Evolutionary conservation across 2,888 invertebrate species (phyloP).

Genomic region (Ornithoptera alexandrae): DNA sequence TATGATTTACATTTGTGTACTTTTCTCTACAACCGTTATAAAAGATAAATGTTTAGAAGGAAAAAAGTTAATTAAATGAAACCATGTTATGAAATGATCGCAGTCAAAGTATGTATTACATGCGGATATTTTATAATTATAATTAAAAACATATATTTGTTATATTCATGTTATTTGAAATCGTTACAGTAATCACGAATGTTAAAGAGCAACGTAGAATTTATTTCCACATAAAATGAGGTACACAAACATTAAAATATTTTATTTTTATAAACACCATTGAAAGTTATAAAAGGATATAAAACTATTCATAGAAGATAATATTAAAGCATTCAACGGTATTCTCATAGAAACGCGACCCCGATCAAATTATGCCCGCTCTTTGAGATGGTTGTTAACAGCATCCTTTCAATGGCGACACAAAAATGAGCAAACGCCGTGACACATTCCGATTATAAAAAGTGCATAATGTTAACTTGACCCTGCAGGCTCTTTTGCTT

Average conservation of each 20-base stretch:
- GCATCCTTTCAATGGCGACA: constrained; percentile 73
- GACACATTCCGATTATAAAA: constrained; percentile 65
- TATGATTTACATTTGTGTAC: constrained; percentile 12
- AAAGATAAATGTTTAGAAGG: background rate
- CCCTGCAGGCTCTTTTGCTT: constrained; percentile 64
- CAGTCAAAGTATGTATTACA: no score
- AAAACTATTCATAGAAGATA: constrained; percentile 39
- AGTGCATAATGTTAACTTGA: constrained; percentile 74
- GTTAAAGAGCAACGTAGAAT: background rate
- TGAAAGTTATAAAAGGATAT: constrained; percentile 27
- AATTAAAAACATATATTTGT: background rate
- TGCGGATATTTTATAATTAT: background rate
- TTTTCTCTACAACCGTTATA: constrained; percentile 1
- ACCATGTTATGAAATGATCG: no score
- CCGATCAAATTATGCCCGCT: constrained; percentile 77
- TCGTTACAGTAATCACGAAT: background rate
- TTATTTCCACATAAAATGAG: background rate
- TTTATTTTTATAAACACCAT: constrained; percentile 22
- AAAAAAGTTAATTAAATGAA: background rate
- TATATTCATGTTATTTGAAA: background rate
- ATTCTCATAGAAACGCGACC: constrained; percentile 76
- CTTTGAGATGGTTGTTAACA: constrained; percentile 78
- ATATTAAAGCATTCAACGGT: constrained; percentile 53
- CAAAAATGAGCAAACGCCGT: constrained; percentile 76
- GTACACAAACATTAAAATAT: constrained; percentile 8